Evolutionary conservation across 1,140 invertebrate genomes (phyloP), one percentile per base, ranked within the genome.

Genomic region (Pristionchus pacificus): DNA sequence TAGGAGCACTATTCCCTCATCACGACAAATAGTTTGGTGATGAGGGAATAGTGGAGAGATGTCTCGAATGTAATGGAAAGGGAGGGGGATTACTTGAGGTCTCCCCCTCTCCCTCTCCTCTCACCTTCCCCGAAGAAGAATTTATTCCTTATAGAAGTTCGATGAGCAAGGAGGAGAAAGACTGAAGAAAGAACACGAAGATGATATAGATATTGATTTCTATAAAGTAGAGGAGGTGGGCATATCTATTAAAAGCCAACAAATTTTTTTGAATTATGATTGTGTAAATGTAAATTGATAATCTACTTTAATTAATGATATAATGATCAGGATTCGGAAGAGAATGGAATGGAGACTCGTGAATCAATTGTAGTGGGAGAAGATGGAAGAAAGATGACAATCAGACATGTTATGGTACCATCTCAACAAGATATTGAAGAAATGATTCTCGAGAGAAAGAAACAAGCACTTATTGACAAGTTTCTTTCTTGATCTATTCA

Each of bases 351-450:
- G 25, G 72, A 78, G 25, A 75, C 80, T 19, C 80, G 79, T 61
- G 80, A 82, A 58, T 81, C 81, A 0, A 77, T 82, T 1, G 77
- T 82, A 15, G 65, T 76, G 3, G 81, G 78, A 30, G 80, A 82
- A 38, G 79, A 83, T 49, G 80, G 81, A 13, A 64, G 68, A 29
- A 69, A 73, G 57, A 82, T 80, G 76, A 70, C 78, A 19, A 83
- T 82, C 62, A 73, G 75, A 33, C 80, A 83, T 61, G 80, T 82
- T 24, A 73, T 80, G 66, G 82, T 82, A 24, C 80, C 80, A 32
- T 78, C 80, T 27, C 80, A 82, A 61, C 66, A 77, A 60, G 80
- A 82, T 55, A 79, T 82, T 49, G 80, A 82, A 60, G 80, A 79
- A 31, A 76, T 80, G 71, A 73, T 82, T 28, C 68, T 81, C 13